These are phyloP conservation scores for Dipodomys spectabilis DNA, from an alignment of 2,113 vertebrate species.

Conservation along the genomic window DNA sequence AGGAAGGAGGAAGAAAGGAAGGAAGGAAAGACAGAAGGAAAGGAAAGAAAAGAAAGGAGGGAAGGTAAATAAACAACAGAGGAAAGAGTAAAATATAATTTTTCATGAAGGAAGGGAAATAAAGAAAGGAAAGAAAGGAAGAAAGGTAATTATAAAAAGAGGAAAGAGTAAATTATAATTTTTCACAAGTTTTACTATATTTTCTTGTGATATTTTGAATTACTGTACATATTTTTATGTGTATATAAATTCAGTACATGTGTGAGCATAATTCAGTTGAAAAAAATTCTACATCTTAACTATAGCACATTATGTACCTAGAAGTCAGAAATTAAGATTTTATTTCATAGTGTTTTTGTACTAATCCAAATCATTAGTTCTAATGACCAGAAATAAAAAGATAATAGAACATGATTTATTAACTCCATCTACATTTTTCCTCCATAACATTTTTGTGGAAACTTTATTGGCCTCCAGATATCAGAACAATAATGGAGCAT, in stretches of 20 bases:
- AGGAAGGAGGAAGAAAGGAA: too few relatives aligned
- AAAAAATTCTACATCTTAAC: neutral
- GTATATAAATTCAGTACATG: neutral
- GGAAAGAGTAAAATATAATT: too few relatives aligned
- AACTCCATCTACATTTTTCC: neutral
- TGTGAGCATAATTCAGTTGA: neutral
- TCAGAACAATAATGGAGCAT: neutral
- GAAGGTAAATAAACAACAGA: too few relatives aligned
- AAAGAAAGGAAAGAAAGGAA: too few relatives aligned
- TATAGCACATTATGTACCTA: neutral
- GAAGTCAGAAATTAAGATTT: too few relatives aligned
- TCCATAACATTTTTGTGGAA: neutral
- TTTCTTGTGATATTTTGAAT: neutral
- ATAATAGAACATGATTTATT: neutral
- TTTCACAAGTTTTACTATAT: neutral
- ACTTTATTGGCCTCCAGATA: neutral
- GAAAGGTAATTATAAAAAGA: too few relatives aligned
- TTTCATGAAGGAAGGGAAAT: too few relatives aligned
- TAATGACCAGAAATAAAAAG: neutral
- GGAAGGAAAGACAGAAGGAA: too few relatives aligned
- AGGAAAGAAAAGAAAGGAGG: too few relatives aligned
- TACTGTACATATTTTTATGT: neutral
- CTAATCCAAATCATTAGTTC: neutral
- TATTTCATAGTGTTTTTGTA: neutral
- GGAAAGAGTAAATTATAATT: too few relatives aligned